Percentiles rank a stretch among this genome's conserved stretches.
phyloP scores from a whole-genome alignment of 53 echinoderm and acorn worm species.

The Luidia sarsii region DNA sequence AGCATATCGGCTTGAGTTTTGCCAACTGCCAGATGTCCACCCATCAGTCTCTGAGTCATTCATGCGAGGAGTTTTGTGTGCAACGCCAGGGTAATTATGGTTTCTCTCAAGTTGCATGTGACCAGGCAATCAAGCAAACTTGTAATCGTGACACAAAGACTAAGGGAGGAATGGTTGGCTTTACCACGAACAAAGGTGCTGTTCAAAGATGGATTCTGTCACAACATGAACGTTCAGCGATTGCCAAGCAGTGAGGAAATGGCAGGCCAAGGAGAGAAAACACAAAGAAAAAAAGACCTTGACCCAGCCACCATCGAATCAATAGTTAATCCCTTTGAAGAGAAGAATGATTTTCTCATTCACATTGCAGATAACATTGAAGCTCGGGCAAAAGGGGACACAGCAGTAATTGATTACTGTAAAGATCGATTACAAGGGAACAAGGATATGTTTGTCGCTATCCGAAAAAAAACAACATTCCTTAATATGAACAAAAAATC shows the following conservation, averaged over 20 bases:
- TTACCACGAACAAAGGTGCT: constrained; percentile 38
- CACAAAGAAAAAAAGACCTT: constrained; percentile 1
- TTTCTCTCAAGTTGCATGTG: no score
- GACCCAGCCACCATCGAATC: not conserved
- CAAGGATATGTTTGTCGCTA: constrained; percentile 1
- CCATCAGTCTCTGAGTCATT: constrained; percentile 35
- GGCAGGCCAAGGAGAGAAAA: no score
- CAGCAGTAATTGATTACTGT: no score
- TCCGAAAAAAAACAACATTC: no score
- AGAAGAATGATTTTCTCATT: not conserved
- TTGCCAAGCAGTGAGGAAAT: no score
- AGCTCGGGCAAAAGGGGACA: not conserved
- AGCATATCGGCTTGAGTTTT: constrained; percentile 35
- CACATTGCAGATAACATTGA: no score
- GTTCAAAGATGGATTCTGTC: constrained; percentile 57
- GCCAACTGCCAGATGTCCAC: constrained; percentile 40
- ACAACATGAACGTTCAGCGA: constrained; percentile 42
- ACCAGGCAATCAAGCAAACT: constrained; percentile 51
- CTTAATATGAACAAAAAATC: no score
- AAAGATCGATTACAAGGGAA: no score
- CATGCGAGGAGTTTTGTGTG: no score
- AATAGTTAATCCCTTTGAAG: constrained; percentile 32
- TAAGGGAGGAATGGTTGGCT: constrained; percentile 46
- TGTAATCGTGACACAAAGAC: constrained; percentile 52
- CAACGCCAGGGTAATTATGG: no score